phyloP scores from a whole-genome alignment of 2,797 vertebrate genomes.

The Mormyrops boulengeri region DNA sequence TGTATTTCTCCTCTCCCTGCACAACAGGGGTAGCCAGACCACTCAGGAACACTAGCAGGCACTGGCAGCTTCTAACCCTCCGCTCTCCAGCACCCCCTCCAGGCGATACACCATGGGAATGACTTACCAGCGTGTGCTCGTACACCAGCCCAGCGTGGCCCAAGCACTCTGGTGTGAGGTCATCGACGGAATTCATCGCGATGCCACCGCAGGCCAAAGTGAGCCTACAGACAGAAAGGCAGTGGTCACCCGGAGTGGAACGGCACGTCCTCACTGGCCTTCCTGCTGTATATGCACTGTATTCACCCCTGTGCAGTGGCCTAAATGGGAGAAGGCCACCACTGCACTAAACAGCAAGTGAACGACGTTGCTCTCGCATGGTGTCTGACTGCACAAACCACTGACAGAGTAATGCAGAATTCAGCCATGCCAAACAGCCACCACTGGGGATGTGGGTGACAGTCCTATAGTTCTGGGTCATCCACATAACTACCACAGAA shows the following conservation, averaged over 20 bases:
- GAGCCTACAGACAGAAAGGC: conserved; percentile 56
- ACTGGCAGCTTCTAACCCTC: neutral
- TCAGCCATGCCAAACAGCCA: conserved; percentile 58
- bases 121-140: conserved; percentile 85
- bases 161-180: conserved; percentile 80
- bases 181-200: conserved; percentile 92
- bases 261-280: neutral
- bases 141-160: conserved; percentile 86
- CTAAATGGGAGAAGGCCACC: neutral
- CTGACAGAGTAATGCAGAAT: conserved; percentile 63
- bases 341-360: neutral
- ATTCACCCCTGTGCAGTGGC: neutral
- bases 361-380: conserved; percentile 40
- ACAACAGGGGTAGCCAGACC: neutral
- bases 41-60: neutral
- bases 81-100: too few species aligned
- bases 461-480: neutral
- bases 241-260: neutral
- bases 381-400: conserved; percentile 62
- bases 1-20: conserved; percentile 89
- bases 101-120: neutral
- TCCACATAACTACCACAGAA: neutral
- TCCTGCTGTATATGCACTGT: neutral
- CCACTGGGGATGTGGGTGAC: neutral
- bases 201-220: conserved; percentile 85